Percentiles rank a stretch among this genome's conserved stretches.
Conservation (phyloP, 2,113 vertebrate species). For the Nesospiza acunhae region DNA sequence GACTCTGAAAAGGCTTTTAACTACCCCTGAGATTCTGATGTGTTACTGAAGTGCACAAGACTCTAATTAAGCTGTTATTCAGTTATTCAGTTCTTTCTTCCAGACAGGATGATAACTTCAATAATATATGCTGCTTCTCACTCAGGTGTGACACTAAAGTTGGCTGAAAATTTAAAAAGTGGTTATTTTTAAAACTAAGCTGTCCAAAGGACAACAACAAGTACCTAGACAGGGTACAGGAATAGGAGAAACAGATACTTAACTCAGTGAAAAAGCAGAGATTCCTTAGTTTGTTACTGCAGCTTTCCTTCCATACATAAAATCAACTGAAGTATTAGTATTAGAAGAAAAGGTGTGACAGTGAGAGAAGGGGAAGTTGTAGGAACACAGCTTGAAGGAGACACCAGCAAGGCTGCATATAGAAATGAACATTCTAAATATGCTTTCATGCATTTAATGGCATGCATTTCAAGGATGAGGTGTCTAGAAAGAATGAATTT, state of each 20-base stretch:
- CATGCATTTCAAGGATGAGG: not conserved
- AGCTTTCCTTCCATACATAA: not conserved
- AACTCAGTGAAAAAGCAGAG: not conserved
- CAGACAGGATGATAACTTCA: not conserved
- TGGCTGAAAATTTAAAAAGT: not conserved
- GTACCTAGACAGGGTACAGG: not conserved
- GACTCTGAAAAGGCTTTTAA: not conserved
- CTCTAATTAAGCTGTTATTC: not conserved
- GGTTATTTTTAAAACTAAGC: not conserved
- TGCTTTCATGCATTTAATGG: not conserved
- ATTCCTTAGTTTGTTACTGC: not conserved
- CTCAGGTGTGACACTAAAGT: not conserved
- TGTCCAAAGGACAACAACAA: not conserved
- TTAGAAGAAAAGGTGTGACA: not conserved
- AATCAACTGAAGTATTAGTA: not conserved
- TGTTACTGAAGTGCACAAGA: not conserved
- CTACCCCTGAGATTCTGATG: not conserved
- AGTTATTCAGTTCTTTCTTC: not conserved
- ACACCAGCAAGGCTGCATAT: not conserved
- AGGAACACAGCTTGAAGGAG: not conserved
- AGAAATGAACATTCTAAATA: not conserved
- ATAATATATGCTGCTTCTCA: not conserved
- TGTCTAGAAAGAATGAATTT: not conserved
- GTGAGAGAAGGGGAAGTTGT: not conserved
- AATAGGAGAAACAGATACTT: not conserved